Evolutionary conservation across 2,797 vertebrate species (phyloP).

Genomic region (Pangasius krempfi): DNA sequence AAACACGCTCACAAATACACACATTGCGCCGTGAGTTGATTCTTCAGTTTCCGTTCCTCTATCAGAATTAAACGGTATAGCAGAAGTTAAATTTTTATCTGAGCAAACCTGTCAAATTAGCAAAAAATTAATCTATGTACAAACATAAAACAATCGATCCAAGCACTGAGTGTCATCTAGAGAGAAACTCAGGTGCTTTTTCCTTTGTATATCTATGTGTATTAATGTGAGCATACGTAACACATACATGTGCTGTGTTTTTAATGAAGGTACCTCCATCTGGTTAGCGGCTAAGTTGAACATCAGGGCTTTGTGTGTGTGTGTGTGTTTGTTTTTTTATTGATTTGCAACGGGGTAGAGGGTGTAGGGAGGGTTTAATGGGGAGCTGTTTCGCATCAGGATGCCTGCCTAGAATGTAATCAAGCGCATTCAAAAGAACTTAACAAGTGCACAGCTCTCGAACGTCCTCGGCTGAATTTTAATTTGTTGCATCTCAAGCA

Average conservation of each 20-base stretch:
- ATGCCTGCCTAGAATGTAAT: conserved; percentile 62
- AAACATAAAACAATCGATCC: background rate
- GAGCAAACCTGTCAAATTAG: conserved; percentile 20
- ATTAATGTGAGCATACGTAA: conserved; percentile 6
- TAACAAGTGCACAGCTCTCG: conserved; percentile 64
- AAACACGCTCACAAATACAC: conserved; percentile 65
- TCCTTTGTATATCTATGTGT: background rate
- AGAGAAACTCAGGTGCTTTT: conserved; percentile 43
- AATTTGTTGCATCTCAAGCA: conserved; percentile 46
- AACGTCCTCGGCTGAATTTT: conserved; percentile 54
- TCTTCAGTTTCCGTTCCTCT: background rate
- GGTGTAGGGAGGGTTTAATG: conserved; percentile 51
- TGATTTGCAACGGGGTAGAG: conserved; percentile 45
- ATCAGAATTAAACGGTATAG: conserved; percentile 30
- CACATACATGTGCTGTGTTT: background rate
- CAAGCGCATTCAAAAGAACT: conserved; percentile 67
- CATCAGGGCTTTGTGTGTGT: conserved; percentile 36
- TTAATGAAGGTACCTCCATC: background rate
- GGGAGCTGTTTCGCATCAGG: conserved; percentile 67
- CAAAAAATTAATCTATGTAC: conserved; percentile 10
- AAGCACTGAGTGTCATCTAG: conserved; percentile 19
- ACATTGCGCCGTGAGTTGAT: background rate
- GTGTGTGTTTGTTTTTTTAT: conserved; percentile 64
- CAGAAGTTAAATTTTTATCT: conserved; percentile 31
- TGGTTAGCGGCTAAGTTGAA: background rate